These are phyloP conservation scores for Doryteuthis pealeii DNA, from an alignment of 1,140 invertebrate genomes.

Conservation along the genomic window DNA sequence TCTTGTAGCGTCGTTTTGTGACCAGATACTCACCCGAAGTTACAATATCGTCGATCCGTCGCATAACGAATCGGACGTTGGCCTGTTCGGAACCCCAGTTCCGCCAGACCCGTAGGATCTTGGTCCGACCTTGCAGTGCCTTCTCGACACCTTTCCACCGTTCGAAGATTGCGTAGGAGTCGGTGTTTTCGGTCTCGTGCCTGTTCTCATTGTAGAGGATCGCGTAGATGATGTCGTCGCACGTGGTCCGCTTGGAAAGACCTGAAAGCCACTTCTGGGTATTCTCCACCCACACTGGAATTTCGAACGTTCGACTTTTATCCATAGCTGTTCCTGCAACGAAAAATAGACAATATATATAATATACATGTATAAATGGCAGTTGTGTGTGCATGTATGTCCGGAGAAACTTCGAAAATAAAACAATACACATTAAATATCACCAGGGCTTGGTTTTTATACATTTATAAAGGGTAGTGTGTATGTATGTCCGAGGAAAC, in stretches of 20 bases:
- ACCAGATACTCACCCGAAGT: constrained; percentile 42
- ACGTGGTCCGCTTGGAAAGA: constrained; percentile 74
- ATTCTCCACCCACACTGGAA: constrained; percentile 77
- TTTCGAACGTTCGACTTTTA: constrained; percentile 59
- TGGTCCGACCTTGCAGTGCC: constrained; percentile 69
- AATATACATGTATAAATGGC: too few species aligned
- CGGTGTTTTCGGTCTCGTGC: constrained; percentile 48
- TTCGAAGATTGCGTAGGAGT: constrained; percentile 55
- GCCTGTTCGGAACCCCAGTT: constrained; percentile 74
- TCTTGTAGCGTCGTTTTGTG: constrained; percentile 36
- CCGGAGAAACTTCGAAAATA: too few species aligned
- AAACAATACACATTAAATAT: too few species aligned
- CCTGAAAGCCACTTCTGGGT: constrained; percentile 79
- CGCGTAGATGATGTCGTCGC: constrained; percentile 74
- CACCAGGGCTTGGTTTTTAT: too few species aligned
- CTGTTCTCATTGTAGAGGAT: constrained; percentile 62
- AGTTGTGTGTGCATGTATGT: too few species aligned
- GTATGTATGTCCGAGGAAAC: too few species aligned
- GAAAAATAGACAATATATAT: neutral
- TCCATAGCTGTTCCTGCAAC: neutral
- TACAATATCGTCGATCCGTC: constrained; percentile 48
- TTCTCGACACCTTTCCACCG: constrained; percentile 69
- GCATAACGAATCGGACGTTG: constrained; percentile 67
- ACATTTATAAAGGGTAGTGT: too few species aligned
- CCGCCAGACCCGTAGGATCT: constrained; percentile 73